phyloP scores from a whole-genome alignment of 2,797 vertebrate genomes.

The Tapera naevia region DNA sequence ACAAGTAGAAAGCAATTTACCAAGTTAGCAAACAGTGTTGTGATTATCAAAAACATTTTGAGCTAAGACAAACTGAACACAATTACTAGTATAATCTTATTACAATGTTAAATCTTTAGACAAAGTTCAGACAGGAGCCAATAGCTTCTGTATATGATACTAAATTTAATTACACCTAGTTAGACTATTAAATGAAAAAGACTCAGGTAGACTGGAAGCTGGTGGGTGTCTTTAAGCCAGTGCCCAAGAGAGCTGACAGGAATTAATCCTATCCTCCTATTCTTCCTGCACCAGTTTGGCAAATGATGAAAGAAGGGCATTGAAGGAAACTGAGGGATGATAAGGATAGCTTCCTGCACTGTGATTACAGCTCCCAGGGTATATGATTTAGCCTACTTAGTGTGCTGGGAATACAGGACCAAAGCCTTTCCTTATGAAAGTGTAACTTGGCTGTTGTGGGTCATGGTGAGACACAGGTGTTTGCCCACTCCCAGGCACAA shows the following conservation, averaged over 20 bases:
- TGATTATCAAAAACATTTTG: slow-evolving; percentile 42
- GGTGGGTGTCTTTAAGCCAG: not conserved
- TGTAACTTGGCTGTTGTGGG: not conserved
- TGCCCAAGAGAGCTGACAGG: not conserved
- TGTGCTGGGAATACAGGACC: not conserved
- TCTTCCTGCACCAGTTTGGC: not conserved
- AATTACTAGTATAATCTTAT: slow-evolving; percentile 30
- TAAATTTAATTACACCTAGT: slow-evolving; percentile 7
- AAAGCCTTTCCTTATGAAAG: not conserved
- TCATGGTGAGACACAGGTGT: rapidly evolving
- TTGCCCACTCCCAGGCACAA: not conserved
- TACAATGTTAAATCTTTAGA: slow-evolving; percentile 5
- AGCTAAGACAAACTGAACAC: not conserved
- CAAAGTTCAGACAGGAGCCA: slow-evolving; percentile 4
- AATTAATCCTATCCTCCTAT: not conserved
- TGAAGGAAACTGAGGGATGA: not conserved
- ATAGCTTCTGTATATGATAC: not conserved
- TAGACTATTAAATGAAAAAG: not conserved
- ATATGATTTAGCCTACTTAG: not conserved
- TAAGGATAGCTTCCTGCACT: not conserved
- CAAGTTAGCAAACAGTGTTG: slow-evolving; percentile 6
- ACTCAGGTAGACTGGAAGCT: not conserved
- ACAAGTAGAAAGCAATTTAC: slow-evolving; percentile 21
- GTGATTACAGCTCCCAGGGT: not conserved
- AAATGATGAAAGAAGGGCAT: not conserved